Conservation (phyloP, 2,888 invertebrate species). For the Pterobdella sp. region DNA sequence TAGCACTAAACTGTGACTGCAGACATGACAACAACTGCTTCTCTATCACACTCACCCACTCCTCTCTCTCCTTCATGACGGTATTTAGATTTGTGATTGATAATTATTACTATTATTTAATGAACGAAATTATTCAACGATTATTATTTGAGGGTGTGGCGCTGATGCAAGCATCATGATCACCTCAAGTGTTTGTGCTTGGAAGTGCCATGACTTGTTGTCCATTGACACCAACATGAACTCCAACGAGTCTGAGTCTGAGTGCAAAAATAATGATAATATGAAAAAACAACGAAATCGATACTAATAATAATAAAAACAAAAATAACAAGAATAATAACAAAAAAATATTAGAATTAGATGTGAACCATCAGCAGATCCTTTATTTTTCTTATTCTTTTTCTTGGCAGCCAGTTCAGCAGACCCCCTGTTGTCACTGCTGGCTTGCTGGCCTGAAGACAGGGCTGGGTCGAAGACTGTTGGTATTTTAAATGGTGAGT, state of each 20-base stretch:
- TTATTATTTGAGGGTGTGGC: not conserved
- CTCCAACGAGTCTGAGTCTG: conserved; percentile 57
- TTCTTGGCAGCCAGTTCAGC: conserved; percentile 24
- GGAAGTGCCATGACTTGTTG: conserved; percentile 95
- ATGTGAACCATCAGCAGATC: not conserved
- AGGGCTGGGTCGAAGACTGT: conserved; percentile 1
- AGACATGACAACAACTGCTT: conserved; percentile 85
- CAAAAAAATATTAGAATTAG: no score
- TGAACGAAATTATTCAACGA: not conserved
- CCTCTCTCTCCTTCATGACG: conserved; percentile 68
- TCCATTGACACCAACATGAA: conserved; percentile 90
- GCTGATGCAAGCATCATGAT: not conserved
- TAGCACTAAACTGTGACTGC: conserved; percentile 60
- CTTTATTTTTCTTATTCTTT: conserved; percentile 22
- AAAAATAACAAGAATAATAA: no score
- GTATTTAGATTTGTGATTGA: not conserved
- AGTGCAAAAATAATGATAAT: not conserved
- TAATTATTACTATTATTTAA: not conserved
- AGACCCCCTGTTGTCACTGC: conserved; percentile 20
- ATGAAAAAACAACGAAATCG: no score
- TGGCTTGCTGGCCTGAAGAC: not conserved
- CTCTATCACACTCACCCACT: conserved; percentile 90
- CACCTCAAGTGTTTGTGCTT: conserved; percentile 69
- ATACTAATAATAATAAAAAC: no score
- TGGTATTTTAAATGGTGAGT: not conserved